Evolutionary conservation across 2,113 vertebrate genomes (phyloP).

Genomic region (Callithrix jacchus): DNA sequence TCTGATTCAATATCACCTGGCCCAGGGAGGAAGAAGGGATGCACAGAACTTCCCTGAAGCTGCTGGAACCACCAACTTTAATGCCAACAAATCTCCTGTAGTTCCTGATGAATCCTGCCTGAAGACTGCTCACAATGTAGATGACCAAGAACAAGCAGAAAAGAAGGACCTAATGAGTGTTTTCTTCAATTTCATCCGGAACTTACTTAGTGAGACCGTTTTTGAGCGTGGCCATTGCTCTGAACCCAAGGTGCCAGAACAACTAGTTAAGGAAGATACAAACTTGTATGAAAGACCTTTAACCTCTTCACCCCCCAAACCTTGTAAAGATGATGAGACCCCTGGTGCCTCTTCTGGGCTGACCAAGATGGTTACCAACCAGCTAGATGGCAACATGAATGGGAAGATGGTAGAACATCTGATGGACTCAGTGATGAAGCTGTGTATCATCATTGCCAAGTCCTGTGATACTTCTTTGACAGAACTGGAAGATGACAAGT

Average conservation of each 20-base stretch:
- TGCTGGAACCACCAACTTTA: conserved; percentile 37
- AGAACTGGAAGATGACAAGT: conserved; percentile 67
- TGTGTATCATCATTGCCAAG: conserved; percentile 78
- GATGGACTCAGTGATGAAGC: conserved; percentile 77
- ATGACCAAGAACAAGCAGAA: conserved; percentile 52
- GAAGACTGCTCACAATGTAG: background rate
- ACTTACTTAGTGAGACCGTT: conserved; percentile 74
- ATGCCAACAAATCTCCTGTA: background rate
- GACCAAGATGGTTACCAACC: conserved; percentile 66
- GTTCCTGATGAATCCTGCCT: background rate
- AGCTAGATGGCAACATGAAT: conserved; percentile 45
- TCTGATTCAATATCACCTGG: conserved; percentile 71
- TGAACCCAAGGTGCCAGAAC: conserved; percentile 34
- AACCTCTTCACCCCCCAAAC: background rate
- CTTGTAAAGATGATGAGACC: background rate
- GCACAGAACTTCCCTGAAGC: conserved; percentile 71
- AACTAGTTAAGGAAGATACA: background rate
- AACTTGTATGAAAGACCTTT: background rate
- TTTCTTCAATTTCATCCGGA: conserved; percentile 76
- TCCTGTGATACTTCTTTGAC: conserved; percentile 75
- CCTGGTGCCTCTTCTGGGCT: conserved; percentile 46
- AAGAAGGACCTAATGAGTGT: conserved; percentile 74
- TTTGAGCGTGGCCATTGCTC: conserved; percentile 49
- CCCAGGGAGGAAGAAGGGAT: conserved; percentile 72
- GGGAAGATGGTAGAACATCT: conserved; percentile 69